Percentiles rank a stretch among this genome's conserved stretches.
These are phyloP conservation scores for Zoanthus sansibaricus DNA, from an alignment of 92 coral and sea anemone genomes.

Conservation along the genomic window DNA sequence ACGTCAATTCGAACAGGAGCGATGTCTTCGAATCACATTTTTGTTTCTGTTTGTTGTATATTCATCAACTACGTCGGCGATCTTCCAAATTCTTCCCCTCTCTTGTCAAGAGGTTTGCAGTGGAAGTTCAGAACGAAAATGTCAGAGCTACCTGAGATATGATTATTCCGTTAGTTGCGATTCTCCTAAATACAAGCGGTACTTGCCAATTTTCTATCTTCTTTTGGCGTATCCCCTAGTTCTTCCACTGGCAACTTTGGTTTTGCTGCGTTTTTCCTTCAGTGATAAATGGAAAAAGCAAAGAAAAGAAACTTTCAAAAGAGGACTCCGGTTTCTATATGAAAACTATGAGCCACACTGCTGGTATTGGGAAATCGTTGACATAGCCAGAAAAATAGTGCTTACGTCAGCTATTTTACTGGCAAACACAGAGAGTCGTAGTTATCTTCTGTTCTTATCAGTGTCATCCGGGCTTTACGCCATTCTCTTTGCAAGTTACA, in stretches of 20 bases:
- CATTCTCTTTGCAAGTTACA: slow-evolving; percentile 65
- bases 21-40: slow-evolving; percentile 48
- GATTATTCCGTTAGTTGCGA: slow-evolving; percentile 67
- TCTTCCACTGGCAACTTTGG: slow-evolving; percentile 42
- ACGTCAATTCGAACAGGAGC: slow-evolving; percentile 12
- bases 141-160: slow-evolving; percentile 60
- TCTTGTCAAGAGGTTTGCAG: slow-evolving; percentile 68
- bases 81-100: slow-evolving; percentile 55
- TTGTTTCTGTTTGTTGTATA: slow-evolving; percentile 62
- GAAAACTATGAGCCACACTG: slow-evolving; percentile 65
- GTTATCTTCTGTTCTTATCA: slow-evolving; percentile 62
- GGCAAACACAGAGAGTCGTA: slow-evolving; percentile 68
- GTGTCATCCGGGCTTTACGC: slow-evolving; percentile 66
- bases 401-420: slow-evolving; percentile 56
- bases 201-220: neutral
- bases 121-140: slow-evolving; percentile 6
- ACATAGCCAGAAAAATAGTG: slow-evolving; percentile 55
- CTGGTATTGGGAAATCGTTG: slow-evolving; percentile 79
- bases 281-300: neutral
- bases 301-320: slow-evolving; percentile 3
- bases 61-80: slow-evolving; percentile 59
- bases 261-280: slow-evolving; percentile 32
- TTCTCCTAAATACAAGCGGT: slow-evolving; percentile 56
- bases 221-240: slow-evolving; percentile 38
- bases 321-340: slow-evolving; percentile 65